These are phyloP conservation scores for Abrostola triplasia DNA, from an alignment of 2,888 invertebrate species.

Conservation along the genomic window DNA sequence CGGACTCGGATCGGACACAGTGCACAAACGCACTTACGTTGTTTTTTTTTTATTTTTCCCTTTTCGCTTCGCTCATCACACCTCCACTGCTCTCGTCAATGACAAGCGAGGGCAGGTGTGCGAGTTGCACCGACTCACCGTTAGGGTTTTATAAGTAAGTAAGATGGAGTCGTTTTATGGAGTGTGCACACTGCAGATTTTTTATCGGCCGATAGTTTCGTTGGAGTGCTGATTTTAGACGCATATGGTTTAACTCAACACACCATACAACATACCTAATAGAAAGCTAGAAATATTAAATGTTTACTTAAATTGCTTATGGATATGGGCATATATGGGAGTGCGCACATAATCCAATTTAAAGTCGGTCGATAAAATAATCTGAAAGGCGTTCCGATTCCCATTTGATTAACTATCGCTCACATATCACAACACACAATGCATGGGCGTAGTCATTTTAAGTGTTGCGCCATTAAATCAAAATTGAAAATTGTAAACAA, in stretches of 20 bases:
- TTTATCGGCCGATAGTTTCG: slow-evolving; percentile 50
- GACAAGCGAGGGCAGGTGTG: slow-evolving; percentile 53
- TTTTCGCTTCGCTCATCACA: slow-evolving; percentile 52
- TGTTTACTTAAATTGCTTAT: slow-evolving; percentile 12
- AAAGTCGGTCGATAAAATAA: slow-evolving; percentile 51
- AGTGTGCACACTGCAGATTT: slow-evolving; percentile 50
- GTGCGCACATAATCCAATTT: slow-evolving; percentile 50
- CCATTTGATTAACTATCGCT: slow-evolving; percentile 35
- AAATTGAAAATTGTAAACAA: slow-evolving; percentile 32
- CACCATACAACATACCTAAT: slow-evolving; percentile 12
- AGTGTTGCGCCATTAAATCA: slow-evolving; percentile 24
- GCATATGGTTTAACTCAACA: slow-evolving; percentile 11
- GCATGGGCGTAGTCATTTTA: slow-evolving; percentile 20
- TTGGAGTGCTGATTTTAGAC: slow-evolving; percentile 25
- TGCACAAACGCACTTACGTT: slow-evolving; percentile 43
- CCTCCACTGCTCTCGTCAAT: slow-evolving; percentile 51
- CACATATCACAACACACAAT: slow-evolving; percentile 25
- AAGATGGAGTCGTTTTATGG: slow-evolving; percentile 47
- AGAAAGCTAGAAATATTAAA: slow-evolving; percentile 15
- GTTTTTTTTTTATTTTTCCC: slow-evolving; percentile 49
- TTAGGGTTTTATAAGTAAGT: slow-evolving; percentile 52
- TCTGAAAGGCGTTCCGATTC: slow-evolving; percentile 43
- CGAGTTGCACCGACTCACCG: slow-evolving; percentile 52
- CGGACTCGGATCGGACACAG: slow-evolving; percentile 32
- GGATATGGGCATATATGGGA: slow-evolving; percentile 41